Conservation (phyloP, 2,797 vertebrate genomes). For the Eidolon dupreanum region DNA sequence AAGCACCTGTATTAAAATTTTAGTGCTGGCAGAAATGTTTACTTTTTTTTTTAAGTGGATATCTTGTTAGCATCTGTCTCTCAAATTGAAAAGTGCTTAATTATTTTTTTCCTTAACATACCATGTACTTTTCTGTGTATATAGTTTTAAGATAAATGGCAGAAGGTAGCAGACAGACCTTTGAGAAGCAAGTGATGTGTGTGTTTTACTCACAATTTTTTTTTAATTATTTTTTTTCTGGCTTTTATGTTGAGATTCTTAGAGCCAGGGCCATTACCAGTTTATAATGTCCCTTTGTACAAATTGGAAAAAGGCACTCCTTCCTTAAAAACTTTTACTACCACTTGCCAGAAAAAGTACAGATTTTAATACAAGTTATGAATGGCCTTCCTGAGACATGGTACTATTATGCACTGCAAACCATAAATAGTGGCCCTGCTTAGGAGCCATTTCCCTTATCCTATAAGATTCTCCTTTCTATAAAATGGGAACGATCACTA, state of each 20-base stretch:
- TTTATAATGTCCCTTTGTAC: background rate
- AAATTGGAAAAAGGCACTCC: background rate
- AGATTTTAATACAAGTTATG: background rate
- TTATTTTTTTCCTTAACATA: background rate
- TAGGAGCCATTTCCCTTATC: background rate
- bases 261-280: background rate
- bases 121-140: background rate
- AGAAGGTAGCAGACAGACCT: constrained; percentile 1
- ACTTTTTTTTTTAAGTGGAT: background rate
- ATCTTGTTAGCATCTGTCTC: constrained; percentile 6
- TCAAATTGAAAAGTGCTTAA: constrained; percentile 15
- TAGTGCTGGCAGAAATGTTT: background rate
- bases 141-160: constrained; percentile 16
- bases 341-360: background rate
- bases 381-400: background rate
- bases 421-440: background rate
- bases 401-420: background rate
- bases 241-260: constrained; percentile 17
- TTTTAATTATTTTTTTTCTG: background rate
- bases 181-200: background rate
- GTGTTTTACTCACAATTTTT: background rate
- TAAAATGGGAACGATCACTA: constrained; percentile 32
- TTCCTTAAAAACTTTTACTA: constrained; percentile 36
- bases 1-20: background rate
- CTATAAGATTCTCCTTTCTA: constrained; percentile 8